A percentile compares a stretch with the other conserved stretches of the same genome.
Evolutionary conservation across 2,888 invertebrate genomes (phyloP).

Genomic region (Pammene fasciana): DNA sequence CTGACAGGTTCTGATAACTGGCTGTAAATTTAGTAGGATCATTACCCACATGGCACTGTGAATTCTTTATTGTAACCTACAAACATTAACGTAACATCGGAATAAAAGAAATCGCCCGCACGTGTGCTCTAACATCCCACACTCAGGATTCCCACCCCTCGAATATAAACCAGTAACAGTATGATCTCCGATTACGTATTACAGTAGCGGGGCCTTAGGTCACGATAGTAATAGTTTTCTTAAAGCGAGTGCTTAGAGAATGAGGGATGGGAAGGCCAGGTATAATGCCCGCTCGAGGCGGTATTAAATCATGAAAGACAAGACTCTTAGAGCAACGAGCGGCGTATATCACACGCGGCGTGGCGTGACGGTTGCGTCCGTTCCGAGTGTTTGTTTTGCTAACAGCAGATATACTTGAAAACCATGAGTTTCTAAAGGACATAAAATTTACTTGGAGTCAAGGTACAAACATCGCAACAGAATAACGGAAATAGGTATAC

Average conservation of each 20-base stretch:
- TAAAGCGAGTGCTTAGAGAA: not conserved
- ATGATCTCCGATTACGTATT: not conserved
- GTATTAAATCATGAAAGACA: conserved; percentile 42
- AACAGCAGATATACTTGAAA: not conserved
- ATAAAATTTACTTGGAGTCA: too few species aligned
- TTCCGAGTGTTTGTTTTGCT: not conserved
- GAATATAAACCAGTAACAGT: not conserved
- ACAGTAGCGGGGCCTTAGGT: not conserved
- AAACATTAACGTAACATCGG: conserved; percentile 24
- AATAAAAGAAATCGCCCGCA: conserved; percentile 34
- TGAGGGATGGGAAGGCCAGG: conserved; percentile 5
- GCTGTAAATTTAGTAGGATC: not conserved
- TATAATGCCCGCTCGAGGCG: conserved; percentile 31
- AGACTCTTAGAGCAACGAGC: conserved; percentile 40
- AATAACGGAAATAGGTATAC: too few species aligned
- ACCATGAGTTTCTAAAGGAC: not conserved
- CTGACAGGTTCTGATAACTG: not conserved
- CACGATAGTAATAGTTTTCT: not conserved
- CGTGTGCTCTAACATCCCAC: conserved; percentile 13
- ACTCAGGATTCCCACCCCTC: not conserved
- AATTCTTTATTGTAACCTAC: conserved; percentile 24
- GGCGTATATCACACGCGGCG: conserved; percentile 38
- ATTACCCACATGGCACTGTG: not conserved
- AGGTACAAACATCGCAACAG: too few species aligned
- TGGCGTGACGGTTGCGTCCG: conserved; percentile 30